These are phyloP conservation scores for Leptodactylus fuscus DNA, from an alignment of 2,113 vertebrate genomes.

Conservation along the genomic window DNA sequence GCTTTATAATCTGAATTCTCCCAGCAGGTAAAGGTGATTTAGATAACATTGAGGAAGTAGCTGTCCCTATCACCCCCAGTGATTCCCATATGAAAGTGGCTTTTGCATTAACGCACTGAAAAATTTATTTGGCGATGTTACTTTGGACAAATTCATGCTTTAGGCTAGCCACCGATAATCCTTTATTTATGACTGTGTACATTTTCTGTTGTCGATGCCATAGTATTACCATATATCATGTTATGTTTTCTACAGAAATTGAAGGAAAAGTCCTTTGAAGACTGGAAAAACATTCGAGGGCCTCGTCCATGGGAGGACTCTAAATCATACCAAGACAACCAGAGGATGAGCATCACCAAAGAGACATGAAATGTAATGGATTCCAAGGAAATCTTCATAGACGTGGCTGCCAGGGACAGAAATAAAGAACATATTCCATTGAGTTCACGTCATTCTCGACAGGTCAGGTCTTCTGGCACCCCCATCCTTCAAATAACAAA, in stretches of 20 bases:
- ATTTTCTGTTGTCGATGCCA: neutral
- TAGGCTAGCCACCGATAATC: neutral
- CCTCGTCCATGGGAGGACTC: conserved; percentile 93
- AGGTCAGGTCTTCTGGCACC: neutral
- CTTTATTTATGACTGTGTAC: neutral
- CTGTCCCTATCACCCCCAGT: no score
- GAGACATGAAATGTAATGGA: neutral
- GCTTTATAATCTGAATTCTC: no score
- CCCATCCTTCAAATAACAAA: neutral
- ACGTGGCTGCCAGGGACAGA: neutral
- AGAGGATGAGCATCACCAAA: conserved; percentile 57
- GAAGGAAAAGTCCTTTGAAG: conserved; percentile 75
- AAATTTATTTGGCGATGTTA: no score
- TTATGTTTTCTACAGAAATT: conserved; percentile 81
- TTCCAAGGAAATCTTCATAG: neutral
- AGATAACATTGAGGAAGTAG: no score
- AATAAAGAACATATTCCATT: neutral
- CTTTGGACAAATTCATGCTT: no score
- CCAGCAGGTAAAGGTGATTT: no score
- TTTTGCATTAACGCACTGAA: no score
- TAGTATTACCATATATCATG: neutral
- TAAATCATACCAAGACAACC: conserved; percentile 79
- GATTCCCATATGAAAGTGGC: no score
- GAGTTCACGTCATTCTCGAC: neutral
- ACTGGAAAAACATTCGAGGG: conserved; percentile 95